These are phyloP conservation scores for Rhopilema esculentum DNA, from an alignment of 30 jellyfish, hydroid and myxozoan species.

Conservation along the genomic window DNA sequence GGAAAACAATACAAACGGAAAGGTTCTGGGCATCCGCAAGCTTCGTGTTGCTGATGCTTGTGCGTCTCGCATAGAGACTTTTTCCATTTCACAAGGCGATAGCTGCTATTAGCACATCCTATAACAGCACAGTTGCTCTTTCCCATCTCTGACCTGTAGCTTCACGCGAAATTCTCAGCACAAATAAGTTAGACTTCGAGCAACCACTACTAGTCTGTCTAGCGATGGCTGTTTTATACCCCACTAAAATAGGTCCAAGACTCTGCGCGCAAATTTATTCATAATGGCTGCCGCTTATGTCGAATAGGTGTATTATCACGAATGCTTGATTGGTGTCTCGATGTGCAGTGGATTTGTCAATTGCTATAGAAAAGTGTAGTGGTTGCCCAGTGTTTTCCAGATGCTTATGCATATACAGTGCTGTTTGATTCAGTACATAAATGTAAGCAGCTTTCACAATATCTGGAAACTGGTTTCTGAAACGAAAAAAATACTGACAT, in stretches of 20 bases:
- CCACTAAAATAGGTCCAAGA: conserved; percentile 7
- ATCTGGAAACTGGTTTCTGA: background rate
- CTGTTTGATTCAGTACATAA: background rate
- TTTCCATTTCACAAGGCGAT: conserved; percentile 27
- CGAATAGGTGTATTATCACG: conserved; percentile 23
- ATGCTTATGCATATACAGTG: conserved; percentile 4
- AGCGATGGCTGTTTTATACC: conserved; percentile 29
- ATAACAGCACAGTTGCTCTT: conserved; percentile 43
- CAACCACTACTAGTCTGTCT: too few species aligned
- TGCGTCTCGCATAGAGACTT: conserved; percentile 19
- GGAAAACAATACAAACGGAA: conserved; percentile 18
- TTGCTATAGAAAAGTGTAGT: conserved; percentile 49
- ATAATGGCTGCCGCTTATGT: conserved; percentile 14
- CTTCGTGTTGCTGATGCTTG: background rate
- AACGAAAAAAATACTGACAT: too few species aligned
- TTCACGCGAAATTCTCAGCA: too few species aligned
- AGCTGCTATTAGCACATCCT: conserved; percentile 39
- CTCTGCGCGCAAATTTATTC: conserved; percentile 1
- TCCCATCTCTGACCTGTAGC: too few species aligned
- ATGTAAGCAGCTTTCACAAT: background rate
- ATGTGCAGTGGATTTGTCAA: conserved; percentile 50
- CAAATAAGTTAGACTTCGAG: too few species aligned
- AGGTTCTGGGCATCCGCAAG: conserved; percentile 32
- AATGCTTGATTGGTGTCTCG: conserved; percentile 65
- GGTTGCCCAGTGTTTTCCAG: conserved; percentile 40